Conservation (phyloP, 2,797 vertebrate genomes). For the Intellagama lesueurii region DNA sequence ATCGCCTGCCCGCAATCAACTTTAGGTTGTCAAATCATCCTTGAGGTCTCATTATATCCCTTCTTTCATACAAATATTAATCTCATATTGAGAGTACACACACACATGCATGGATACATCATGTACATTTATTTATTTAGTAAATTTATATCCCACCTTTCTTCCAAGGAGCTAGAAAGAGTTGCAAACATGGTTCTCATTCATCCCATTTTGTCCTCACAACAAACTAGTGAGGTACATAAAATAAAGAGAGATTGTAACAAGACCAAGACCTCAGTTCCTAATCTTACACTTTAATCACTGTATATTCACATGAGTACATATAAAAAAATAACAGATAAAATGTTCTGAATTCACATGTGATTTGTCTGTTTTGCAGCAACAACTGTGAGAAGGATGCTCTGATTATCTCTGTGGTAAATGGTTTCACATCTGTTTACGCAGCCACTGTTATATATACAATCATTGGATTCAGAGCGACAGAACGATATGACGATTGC, state of each 20-base stretch:
- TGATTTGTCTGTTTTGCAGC: constrained; percentile 70
- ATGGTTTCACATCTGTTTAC: constrained; percentile 89
- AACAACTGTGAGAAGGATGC: constrained; percentile 94
- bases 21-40: not conserved
- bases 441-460: constrained; percentile 90
- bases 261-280: not conserved
- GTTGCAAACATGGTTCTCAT: not conserved
- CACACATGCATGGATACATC: no score
- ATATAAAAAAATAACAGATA: not conserved
- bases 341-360: not conserved
- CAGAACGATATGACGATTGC: constrained; percentile 87
- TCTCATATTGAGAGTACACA: not conserved
- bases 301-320: no score
- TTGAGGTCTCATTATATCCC: not conserved
- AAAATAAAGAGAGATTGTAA: not conserved
- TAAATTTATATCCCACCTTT: not conserved
- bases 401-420: constrained; percentile 88
- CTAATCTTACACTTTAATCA: not conserved
- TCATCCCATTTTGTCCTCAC: not conserved
- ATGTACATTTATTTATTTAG: not conserved
- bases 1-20: not conserved
- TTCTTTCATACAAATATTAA: not conserved
- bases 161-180: no score
- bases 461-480: constrained; percentile 94
- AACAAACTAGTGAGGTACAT: not conserved